Evolutionary conservation across 2,113 vertebrate genomes (phyloP), one percentile per base, ranked within the genome.

Genomic region (Ceyx melanurus): DNA sequence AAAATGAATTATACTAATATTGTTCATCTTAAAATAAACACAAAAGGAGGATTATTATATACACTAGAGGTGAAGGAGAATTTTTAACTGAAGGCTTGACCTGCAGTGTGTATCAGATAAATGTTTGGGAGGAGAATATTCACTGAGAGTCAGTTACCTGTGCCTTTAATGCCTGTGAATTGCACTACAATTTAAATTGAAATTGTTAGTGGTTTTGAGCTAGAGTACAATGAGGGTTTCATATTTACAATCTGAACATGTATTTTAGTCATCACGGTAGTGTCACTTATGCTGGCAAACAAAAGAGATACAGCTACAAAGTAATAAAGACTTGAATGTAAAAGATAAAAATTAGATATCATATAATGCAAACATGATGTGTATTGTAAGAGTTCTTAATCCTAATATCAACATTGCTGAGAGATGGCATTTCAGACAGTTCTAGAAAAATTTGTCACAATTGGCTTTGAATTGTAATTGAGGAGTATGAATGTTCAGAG

Each of bases 361-460:
- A 0, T 58, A 68, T 78, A 79, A 54, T 0, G 0, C 7, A 75
- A 65, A 90, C 15, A 15, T 46, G 29, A 42, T 0, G 0, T 35
- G 13, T 56, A 19, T 35, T 8, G 0, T 51, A 50, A 70, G n/a
- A 82, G 42, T 68, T 90, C 65, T 31, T 50, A 57, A 53, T 82
- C 3, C 19, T 61, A 42, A 86, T 68, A 92, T 35, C 3, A 13
- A 82, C 37, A 23, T 22, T 51, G 53, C 35, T 84, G 83, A 78
- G 40, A 75, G 46, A 58, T 43, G 46, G 22, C 37, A 53, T 61
- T 78, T 84, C 77, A 84, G 57, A 22, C n/a, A 80, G 23, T 58
- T 67, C 81, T 57, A 79, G 48, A 37, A 73, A n/a, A 28, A 65
- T 23, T 79, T 68, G 21, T 66, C 77, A 89, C 31, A 50, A 12